These are phyloP conservation scores for Saiga tatarica DNA, from an alignment of 2,113 vertebrate genomes.

Conservation along the genomic window DNA sequence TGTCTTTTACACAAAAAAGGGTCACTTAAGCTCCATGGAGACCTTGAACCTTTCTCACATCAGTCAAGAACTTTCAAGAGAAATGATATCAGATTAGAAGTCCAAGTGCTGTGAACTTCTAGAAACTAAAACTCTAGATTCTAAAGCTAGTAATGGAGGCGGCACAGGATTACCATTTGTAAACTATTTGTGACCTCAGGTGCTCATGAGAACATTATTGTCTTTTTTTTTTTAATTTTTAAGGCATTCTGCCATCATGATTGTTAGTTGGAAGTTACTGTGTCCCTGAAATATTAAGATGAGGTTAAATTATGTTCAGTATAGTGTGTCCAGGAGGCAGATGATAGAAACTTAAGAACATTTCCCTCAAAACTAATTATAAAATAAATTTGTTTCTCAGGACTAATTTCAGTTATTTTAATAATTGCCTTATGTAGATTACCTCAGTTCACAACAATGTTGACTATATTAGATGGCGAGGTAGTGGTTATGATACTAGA, in stretches of 20 bases:
- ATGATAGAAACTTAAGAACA: neutral
- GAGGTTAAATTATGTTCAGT: neutral
- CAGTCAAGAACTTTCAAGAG: neutral
- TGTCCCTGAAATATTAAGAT: conserved; percentile 13
- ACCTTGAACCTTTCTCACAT: neutral
- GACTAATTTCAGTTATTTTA: conserved; percentile 6
- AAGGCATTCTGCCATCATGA: neutral
- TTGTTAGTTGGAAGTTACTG: neutral
- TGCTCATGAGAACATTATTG: neutral
- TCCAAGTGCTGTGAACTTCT: neutral
- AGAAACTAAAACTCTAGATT: neutral
- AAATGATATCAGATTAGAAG: neutral
- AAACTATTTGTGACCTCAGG: neutral
- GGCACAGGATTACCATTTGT: neutral
- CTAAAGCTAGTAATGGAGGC: neutral
- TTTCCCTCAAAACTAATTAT: conserved; percentile 5
- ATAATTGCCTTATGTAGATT: neutral
- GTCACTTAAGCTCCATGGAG: neutral
- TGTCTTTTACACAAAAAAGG: neutral
- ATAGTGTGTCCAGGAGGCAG: neutral
- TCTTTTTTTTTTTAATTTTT: neutral
- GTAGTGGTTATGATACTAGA: neutral
- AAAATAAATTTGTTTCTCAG: neutral
- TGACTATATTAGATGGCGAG: neutral
- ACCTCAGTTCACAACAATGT: neutral